Evolutionary conservation across 1,140 invertebrate species (phyloP).

Genomic region (Drosophila saltans): DNA sequence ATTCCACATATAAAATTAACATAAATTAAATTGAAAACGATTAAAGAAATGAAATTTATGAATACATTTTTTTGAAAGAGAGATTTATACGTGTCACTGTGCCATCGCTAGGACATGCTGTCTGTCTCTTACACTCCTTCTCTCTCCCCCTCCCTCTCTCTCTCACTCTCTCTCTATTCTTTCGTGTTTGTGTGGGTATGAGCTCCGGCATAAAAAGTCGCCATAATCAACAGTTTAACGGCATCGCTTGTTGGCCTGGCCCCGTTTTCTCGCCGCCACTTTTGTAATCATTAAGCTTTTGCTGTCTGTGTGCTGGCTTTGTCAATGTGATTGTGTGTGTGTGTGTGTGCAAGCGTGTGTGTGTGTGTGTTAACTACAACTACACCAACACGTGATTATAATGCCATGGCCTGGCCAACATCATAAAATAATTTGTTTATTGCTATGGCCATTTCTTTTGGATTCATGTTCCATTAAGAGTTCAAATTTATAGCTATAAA

Average conservation of each 20-base stretch:
- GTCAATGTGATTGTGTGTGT: neutral
- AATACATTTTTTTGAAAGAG: too few species aligned
- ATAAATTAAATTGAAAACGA: too few species aligned
- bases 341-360: neutral
- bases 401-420: conserved; percentile 26
- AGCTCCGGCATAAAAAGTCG: conserved; percentile 28
- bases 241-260: conserved; percentile 51
- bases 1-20: neutral
- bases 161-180: neutral
- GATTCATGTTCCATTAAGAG: conserved; percentile 55
- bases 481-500: conserved; percentile 74
- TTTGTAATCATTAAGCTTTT: conserved; percentile 61
- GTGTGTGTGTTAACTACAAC: conserved; percentile 21
- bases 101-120: too few species aligned
- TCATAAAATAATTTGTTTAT: conserved; percentile 80
- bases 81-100: too few species aligned
- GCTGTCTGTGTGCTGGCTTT: conserved; percentile 19
- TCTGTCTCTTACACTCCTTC: too few species aligned
- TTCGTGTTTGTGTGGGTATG: conserved; percentile 17
- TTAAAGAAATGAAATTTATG: too few species aligned
- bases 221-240: conserved; percentile 69
- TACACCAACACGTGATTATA: conserved; percentile 1
- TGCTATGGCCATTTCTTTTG: conserved; percentile 50
- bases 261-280: conserved; percentile 61
- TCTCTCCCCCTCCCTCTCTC: neutral